These are phyloP conservation scores for Phalacrocorax pelagicus DNA, from an alignment of 2,113 vertebrate genomes.

Conservation along the genomic window DNA sequence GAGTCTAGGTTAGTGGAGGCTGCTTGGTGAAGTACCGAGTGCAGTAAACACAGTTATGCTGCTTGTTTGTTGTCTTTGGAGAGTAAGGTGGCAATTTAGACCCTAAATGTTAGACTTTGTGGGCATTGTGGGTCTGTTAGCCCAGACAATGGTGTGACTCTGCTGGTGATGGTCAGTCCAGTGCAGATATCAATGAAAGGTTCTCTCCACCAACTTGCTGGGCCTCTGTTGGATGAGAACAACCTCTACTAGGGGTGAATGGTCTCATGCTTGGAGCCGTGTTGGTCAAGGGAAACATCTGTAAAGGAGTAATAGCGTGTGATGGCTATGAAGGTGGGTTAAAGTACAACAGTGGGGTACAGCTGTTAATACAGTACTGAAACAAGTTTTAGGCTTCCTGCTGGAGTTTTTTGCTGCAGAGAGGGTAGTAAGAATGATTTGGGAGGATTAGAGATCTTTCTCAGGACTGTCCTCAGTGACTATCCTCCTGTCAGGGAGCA, in stretches of 20 bases:
- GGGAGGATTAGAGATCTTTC: not conserved
- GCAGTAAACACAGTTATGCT: not conserved
- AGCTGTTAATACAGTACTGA: not conserved
- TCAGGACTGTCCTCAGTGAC: not conserved
- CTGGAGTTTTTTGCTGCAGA: not conserved
- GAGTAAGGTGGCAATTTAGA: not conserved
- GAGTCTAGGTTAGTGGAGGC: not conserved
- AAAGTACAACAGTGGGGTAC: not conserved
- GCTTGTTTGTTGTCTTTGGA: not conserved
- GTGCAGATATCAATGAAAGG: not conserved
- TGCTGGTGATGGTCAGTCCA: not conserved
- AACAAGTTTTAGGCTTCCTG: not conserved
- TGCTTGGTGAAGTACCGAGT: not conserved
- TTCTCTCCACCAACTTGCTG: not conserved
- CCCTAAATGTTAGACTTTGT: not conserved
- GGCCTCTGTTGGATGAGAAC: not conserved
- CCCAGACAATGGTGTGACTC: not conserved
- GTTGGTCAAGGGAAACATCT: not conserved
- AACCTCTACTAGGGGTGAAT: not conserved
- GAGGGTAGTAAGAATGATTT: not conserved
- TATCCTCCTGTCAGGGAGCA: not conserved
- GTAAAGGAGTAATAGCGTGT: not conserved
- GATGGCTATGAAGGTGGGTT: not conserved
- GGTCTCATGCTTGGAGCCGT: fast-evolving
- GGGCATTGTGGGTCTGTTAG: not conserved